Conservation (phyloP, 2,797 vertebrate genomes). For the Rousettus madagascariensis region DNA sequence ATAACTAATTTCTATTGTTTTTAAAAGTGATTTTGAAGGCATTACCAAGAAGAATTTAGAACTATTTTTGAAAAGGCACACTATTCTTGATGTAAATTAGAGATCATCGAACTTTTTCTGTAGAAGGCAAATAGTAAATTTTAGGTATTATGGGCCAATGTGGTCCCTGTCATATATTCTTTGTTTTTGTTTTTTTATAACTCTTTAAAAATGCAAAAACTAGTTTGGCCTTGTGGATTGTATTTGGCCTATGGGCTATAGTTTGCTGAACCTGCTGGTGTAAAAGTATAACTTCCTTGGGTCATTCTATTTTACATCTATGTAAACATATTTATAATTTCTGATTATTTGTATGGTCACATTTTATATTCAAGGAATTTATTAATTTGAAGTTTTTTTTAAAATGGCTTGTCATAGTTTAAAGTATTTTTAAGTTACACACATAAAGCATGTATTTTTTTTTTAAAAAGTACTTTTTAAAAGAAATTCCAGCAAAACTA, state of each 20-base stretch:
- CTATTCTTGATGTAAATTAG: neutral
- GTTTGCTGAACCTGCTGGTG: neutral
- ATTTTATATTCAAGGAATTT: neutral
- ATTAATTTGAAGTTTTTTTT: neutral
- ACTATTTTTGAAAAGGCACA: neutral
- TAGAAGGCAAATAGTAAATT: neutral
- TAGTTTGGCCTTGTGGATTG: neutral
- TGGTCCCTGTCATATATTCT: neutral
- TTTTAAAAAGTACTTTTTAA: neutral
- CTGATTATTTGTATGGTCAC: neutral
- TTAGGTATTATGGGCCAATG: neutral
- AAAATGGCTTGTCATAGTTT: slow-evolving; percentile 9
- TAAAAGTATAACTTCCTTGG: neutral
- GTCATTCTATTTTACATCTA: slow-evolving; percentile 31
- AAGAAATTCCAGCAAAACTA: slow-evolving; percentile 14
- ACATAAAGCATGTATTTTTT: neutral
- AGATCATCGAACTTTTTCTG: neutral
- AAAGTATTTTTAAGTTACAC: slow-evolving; percentile 11
- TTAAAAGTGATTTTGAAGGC: slow-evolving; percentile 45
- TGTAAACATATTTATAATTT: slow-evolving; percentile 35
- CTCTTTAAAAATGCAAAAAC: neutral
- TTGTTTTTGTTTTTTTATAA: neutral
- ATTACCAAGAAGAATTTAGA: neutral
- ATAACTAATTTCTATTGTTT: neutral
- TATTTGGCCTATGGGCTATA: neutral